A percentile compares a stretch with the other conserved stretches of the same genome.
These are phyloP conservation scores for Galeruca laticollis DNA, from an alignment of 2,888 invertebrate species.

Conservation along the genomic window DNA sequence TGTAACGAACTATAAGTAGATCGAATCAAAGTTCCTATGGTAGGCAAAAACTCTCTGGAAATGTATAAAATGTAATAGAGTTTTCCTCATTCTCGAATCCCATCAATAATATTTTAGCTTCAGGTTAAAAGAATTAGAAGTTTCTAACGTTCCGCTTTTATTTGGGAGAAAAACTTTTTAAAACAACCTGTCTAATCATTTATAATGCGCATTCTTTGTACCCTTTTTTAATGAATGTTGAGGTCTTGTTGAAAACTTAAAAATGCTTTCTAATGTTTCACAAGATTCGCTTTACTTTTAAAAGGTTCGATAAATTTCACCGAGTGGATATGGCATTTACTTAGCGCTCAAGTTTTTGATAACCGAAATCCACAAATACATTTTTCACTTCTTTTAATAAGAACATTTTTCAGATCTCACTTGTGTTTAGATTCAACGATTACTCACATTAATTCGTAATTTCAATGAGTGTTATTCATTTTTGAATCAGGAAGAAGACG, in stretches of 20 bases:
- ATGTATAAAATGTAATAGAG: slow-evolving; percentile 52
- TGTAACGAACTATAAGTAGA: no score
- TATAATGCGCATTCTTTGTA: slow-evolving; percentile 51
- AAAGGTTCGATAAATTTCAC: slow-evolving; percentile 37
- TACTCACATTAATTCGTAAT: no score
- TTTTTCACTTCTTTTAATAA: slow-evolving; percentile 8
- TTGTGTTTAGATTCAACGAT: no score
- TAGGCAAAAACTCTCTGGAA: slow-evolving; percentile 47
- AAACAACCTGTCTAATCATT: slow-evolving; percentile 55
- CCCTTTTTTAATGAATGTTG: slow-evolving; percentile 40
- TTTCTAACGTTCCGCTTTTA: slow-evolving; percentile 56
- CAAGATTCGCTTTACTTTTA: slow-evolving; percentile 34
- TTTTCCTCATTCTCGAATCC: slow-evolving; percentile 58
- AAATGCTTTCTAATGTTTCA: slow-evolving; percentile 46
- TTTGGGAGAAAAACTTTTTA: slow-evolving; percentile 49
- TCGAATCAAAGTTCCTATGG: background rate
- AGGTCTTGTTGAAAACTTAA: slow-evolving; percentile 44
- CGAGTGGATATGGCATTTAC: slow-evolving; percentile 15
- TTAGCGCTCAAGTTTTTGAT: slow-evolving; percentile 14
- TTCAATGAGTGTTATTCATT: no score
- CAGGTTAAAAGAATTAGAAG: slow-evolving; percentile 61
- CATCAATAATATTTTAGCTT: slow-evolving; percentile 61
- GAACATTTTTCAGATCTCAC: background rate
- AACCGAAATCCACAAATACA: background rate
- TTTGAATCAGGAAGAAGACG: no score